Percentiles rank a stretch among this genome's conserved stretches.
Evolutionary conservation across 1,140 invertebrate species (phyloP).

Genomic region (Antheraea mylitta): DNA sequence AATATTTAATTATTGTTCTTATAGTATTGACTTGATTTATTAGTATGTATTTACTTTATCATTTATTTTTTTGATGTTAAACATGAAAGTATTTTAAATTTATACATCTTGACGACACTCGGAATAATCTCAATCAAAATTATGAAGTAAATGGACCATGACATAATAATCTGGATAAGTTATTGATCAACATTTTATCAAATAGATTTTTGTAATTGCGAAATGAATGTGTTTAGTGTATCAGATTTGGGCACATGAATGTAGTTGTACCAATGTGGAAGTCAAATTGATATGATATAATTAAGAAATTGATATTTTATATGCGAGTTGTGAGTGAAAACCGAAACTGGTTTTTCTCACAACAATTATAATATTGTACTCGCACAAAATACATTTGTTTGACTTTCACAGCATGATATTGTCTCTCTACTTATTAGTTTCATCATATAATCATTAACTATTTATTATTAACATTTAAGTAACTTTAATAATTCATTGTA

Average conservation of each 20-base stretch:
- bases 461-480: conserved; percentile 77
- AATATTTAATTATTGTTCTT: not conserved
- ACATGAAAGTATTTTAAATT: no score
- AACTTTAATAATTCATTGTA: conserved; percentile 58
- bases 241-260: conserved; percentile 41
- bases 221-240: conserved; percentile 38
- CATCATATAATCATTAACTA: conserved; percentile 64
- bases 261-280: conserved; percentile 34
- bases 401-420: conserved; percentile 61
- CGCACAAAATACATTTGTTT: conserved; percentile 28
- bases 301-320: conserved; percentile 6
- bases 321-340: conserved; percentile 16
- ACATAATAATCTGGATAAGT: conserved; percentile 48
- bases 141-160: conserved; percentile 62
- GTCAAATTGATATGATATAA: conserved; percentile 27
- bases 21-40: not conserved
- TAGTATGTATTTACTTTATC: not conserved
- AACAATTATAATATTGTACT: conserved; percentile 14
- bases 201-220: conserved; percentile 49
- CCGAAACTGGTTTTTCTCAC: conserved; percentile 13
- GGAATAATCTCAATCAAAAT: conserved; percentile 40
- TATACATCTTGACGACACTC: conserved; percentile 16
- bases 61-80: not conserved
- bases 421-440: conserved; percentile 76
- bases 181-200: conserved; percentile 71